A percentile compares a stretch with the other conserved stretches of the same genome.
These are phyloP conservation scores for Melieria picta DNA, from an alignment of 2,888 invertebrate genomes.

Conservation along the genomic window DNA sequence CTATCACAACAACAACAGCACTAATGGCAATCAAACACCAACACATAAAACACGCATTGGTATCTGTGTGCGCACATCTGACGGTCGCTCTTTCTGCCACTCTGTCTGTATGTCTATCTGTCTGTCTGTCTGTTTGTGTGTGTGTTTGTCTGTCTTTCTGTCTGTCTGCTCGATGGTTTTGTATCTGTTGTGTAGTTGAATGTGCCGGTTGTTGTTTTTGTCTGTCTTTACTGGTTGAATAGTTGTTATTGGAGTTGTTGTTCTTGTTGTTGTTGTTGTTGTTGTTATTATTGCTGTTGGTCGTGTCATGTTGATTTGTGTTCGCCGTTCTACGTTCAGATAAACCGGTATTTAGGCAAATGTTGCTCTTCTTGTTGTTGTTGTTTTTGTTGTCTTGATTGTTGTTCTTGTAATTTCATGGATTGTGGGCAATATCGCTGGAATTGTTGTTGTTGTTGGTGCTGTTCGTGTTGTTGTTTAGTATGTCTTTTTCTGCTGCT, in stretches of 20 bases:
- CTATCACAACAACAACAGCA: too few relatives aligned
- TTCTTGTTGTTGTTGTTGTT: too few relatives aligned
- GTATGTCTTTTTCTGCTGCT: conserved; percentile 19
- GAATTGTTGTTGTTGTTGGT: neutral
- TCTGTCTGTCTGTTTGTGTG: too few relatives aligned
- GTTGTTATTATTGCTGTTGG: conserved; percentile 47
- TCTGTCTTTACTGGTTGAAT: too few relatives aligned
- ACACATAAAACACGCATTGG: too few relatives aligned
- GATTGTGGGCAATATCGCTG: neutral
- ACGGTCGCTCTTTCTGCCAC: too few relatives aligned
- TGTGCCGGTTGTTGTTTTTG: conserved; percentile 41
- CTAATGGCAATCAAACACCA: too few relatives aligned
- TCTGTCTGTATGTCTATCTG: too few relatives aligned
- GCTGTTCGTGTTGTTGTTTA: conserved; percentile 9
- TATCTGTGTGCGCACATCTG: too few relatives aligned
- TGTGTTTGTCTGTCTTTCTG: too few relatives aligned
- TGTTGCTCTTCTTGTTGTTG: neutral
- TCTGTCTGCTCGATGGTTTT: too few relatives aligned
- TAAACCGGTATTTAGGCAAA: conserved; percentile 27
- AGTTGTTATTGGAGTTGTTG: too few relatives aligned
- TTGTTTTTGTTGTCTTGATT: neutral
- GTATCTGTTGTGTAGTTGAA: neutral
- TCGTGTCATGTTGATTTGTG: conserved; percentile 59
- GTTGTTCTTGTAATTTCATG: neutral
- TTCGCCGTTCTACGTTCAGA: conserved; percentile 42